These are phyloP conservation scores for Hirtodrosophila histrioides DNA, from an alignment of 2,888 invertebrate species.

Conservation along the genomic window DNA sequence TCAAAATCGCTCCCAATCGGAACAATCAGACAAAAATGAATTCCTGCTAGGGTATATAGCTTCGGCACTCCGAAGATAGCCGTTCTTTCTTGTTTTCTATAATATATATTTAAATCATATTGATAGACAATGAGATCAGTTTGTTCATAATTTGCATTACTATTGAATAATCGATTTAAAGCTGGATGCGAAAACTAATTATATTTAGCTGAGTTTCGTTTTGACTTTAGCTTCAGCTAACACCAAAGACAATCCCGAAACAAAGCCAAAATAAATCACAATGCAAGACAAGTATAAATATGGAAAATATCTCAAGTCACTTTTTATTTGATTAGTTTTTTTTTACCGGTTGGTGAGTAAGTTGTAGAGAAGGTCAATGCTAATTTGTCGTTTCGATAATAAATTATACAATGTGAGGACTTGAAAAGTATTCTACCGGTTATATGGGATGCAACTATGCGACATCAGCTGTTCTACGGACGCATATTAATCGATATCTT, in stretches of 20 bases:
- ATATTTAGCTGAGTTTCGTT: conserved; percentile 1
- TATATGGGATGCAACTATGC: conserved; percentile 26
- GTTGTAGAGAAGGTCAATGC: conserved; percentile 70
- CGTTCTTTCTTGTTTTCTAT: too few relatives aligned
- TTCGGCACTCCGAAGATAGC: too few relatives aligned
- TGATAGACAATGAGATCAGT: too few relatives aligned
- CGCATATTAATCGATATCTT: conserved; percentile 6
- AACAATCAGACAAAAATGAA: too few relatives aligned
- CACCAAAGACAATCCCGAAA: conserved; percentile 27
- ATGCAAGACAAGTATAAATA: conserved; percentile 44
- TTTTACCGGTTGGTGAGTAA: conserved; percentile 31
- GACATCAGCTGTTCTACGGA: conserved; percentile 29
- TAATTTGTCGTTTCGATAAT: conserved; percentile 51
- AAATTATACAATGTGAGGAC: conserved; percentile 39
- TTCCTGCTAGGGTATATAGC: too few relatives aligned
- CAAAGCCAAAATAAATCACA: conserved; percentile 46
- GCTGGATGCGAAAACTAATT: neutral
- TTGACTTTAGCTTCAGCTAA: neutral
- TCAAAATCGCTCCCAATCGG: too few relatives aligned
- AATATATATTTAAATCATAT: too few relatives aligned
- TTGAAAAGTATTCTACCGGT: conserved; percentile 40
- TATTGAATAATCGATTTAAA: too few relatives aligned
- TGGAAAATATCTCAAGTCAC: conserved; percentile 33
- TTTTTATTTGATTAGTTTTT: conserved; percentile 2
- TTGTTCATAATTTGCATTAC: too few relatives aligned